These are phyloP conservation scores for Eudyptes chrysolophus DNA, from an alignment of 2,113 vertebrate genomes.

Conservation along the genomic window DNA sequence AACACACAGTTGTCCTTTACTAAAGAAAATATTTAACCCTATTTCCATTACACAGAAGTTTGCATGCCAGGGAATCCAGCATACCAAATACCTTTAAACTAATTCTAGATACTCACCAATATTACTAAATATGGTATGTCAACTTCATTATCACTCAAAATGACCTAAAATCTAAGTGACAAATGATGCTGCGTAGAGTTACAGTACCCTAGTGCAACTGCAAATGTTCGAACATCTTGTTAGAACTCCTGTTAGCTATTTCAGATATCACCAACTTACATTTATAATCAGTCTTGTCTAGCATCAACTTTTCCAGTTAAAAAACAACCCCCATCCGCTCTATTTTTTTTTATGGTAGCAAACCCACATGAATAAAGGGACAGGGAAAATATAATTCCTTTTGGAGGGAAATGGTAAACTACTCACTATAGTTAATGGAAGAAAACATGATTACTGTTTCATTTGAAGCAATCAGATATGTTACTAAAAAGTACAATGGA, in stretches of 20 bases:
- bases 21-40: neutral
- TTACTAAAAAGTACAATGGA: neutral
- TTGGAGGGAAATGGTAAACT: neutral
- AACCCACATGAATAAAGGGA: neutral
- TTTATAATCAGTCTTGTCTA: neutral
- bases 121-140: neutral
- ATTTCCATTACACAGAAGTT: neutral
- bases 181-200: neutral
- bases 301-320: neutral
- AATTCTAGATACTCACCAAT: neutral
- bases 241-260: neutral
- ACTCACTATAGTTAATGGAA: neutral
- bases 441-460: neutral
- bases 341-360: neutral
- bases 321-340: neutral
- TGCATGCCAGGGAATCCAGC: neutral
- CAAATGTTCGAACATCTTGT: neutral
- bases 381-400: neutral
- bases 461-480: neutral
- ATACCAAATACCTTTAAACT: neutral
- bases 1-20: neutral
- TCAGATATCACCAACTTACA: accelerated
- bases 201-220: neutral
- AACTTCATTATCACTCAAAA: neutral
- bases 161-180: neutral